Conservation (phyloP, 2,113 vertebrate genomes). For the Alethe diademata region DNA sequence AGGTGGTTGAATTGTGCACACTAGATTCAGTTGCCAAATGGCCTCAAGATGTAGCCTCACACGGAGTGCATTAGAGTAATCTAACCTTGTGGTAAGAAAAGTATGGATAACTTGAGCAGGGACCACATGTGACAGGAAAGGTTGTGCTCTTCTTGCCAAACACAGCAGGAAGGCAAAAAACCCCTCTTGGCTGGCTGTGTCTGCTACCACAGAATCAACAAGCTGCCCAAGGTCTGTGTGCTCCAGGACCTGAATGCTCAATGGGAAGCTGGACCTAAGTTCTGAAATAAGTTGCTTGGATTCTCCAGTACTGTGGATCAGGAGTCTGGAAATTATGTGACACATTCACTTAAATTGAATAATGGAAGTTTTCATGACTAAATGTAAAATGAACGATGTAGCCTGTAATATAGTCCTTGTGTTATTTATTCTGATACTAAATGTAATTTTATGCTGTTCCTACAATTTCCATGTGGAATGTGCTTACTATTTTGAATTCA, state of each 20-base stretch:
- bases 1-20: constrained; percentile 56
- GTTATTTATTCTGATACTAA: constrained; percentile 60
- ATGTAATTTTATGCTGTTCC: constrained; percentile 39
- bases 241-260: background rate
- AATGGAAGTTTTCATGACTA: constrained; percentile 50
- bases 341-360: constrained; percentile 49
- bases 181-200: background rate
- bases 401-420: constrained; percentile 26
- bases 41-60: constrained; percentile 68
- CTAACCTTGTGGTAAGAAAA: constrained; percentile 60
- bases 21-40: constrained; percentile 59
- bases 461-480: constrained; percentile 43
- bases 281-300: constrained; percentile 15
- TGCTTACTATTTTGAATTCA: constrained; percentile 44
- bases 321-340: constrained; percentile 49
- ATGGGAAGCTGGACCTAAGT: constrained; percentile 1
- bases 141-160: constrained; percentile 56
- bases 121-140: constrained; percentile 61
- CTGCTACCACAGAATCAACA: constrained; percentile 37
- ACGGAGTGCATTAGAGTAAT: constrained; percentile 58
- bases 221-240: background rate
- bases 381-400: constrained; percentile 16
- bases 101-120: constrained; percentile 58
- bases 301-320: constrained; percentile 10
- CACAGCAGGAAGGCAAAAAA: constrained; percentile 30